phyloP scores from a whole-genome alignment of 1,140 invertebrate species.

The Drosophila rufa region DNA sequence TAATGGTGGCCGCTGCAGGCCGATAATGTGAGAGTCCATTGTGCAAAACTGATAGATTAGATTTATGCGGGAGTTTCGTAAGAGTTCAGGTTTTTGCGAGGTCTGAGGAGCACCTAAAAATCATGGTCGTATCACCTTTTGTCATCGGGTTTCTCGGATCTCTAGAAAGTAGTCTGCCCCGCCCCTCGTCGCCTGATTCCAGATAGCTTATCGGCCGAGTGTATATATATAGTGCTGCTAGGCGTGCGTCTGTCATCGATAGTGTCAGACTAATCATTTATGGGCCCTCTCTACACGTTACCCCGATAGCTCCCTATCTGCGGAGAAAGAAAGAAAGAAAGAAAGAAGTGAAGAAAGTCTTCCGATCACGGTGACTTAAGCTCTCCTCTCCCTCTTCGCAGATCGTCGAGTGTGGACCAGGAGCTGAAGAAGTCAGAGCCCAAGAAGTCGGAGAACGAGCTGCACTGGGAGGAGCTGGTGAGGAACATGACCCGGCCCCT shows the following conservation, averaged over 20 bases:
- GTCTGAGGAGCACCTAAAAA: constrained; percentile 7
- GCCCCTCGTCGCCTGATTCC: constrained; percentile 1
- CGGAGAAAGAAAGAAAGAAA: constrained; percentile 9
- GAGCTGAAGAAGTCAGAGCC: constrained; percentile 87
- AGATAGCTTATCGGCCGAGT: constrained; percentile 12
- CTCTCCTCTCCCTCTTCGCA: constrained; percentile 7
- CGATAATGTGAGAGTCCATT: constrained; percentile 39
- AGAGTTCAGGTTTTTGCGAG: constrained; percentile 25
- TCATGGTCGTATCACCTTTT: constrained; percentile 15
- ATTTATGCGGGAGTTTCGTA: constrained; percentile 48
- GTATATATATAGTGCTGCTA: constrained; percentile 30
- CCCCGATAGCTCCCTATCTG: constrained; percentile 14
- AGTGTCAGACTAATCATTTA: constrained; percentile 19
- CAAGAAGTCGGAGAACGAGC: constrained; percentile 96
- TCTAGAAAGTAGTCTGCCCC: constrained; percentile 28
- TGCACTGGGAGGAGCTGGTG: constrained; percentile 97
- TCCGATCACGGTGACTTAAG: constrained; percentile 12
- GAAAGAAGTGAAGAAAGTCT: constrained; percentile 22
- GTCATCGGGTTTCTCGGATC: constrained; percentile 33
- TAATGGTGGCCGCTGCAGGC: constrained; percentile 24
- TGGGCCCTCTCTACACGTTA: constrained; percentile 1
- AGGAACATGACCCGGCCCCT: constrained; percentile 93
- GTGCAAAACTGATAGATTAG: constrained; percentile 36
- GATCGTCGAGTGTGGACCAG: constrained; percentile 85
- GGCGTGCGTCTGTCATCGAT: constrained; percentile 32